Percentiles rank a stretch among this genome's conserved stretches.
Evolutionary conservation across 2,888 invertebrate genomes (phyloP).

Genomic region (Eustalomyia histrio): DNA sequence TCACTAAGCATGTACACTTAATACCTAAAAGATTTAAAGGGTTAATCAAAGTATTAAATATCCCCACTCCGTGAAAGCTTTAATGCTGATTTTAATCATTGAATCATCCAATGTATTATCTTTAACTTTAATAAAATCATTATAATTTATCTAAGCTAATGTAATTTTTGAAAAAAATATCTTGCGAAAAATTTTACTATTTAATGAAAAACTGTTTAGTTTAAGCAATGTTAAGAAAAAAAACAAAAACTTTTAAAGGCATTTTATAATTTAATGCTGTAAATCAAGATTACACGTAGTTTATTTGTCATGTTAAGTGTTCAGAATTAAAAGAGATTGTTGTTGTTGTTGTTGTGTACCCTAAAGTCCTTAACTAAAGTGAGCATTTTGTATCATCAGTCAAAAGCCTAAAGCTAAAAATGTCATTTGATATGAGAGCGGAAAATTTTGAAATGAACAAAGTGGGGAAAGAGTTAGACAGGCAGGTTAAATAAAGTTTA

Average conservation of each 20-base stretch:
- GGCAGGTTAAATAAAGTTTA: slow-evolving; percentile 9
- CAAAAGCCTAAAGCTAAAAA: slow-evolving; percentile 53
- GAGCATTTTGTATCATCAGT: slow-evolving; percentile 52
- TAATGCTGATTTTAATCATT: not conserved
- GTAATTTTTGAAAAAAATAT: slow-evolving; percentile 33
- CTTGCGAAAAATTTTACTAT: not conserved
- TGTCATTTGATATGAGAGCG: slow-evolving; percentile 54
- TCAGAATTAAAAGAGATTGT: slow-evolving; percentile 18
- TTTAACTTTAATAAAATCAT: slow-evolving; percentile 26
- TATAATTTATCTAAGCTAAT: slow-evolving; percentile 38
- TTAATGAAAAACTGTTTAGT: no score
- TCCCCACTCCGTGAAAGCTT: not conserved
- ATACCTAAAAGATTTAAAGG: no score
- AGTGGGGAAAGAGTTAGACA: slow-evolving; percentile 1
- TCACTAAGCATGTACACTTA: no score
- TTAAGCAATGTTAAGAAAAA: not conserved
- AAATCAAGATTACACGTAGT: slow-evolving; percentile 62
- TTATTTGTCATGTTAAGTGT: slow-evolving; percentile 58
- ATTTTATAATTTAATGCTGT: slow-evolving; percentile 60
- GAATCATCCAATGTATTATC: not conserved
- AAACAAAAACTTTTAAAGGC: slow-evolving; percentile 56
- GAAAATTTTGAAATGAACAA: not conserved
- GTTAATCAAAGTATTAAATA: not conserved
- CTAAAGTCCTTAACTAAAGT: slow-evolving; percentile 32
- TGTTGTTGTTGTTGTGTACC: slow-evolving; percentile 12